These are phyloP conservation scores for Drosophila lini DNA, from an alignment of 1,140 invertebrate species.

Conservation along the genomic window DNA sequence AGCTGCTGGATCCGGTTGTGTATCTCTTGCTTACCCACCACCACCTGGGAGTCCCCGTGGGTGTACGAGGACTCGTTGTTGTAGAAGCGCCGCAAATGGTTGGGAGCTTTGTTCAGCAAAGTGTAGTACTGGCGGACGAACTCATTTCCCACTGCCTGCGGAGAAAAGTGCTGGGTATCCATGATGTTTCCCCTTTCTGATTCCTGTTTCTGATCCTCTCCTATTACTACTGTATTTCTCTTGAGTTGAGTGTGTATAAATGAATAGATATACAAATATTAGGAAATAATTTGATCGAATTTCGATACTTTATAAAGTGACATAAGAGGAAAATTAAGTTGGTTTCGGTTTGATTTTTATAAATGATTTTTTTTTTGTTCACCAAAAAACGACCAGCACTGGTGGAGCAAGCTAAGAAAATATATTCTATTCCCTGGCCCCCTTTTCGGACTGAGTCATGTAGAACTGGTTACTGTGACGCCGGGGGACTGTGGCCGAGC, in stretches of 20 bases:
- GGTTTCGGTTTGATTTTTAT: neutral
- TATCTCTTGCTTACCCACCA: constrained; percentile 96
- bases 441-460: constrained; percentile 1
- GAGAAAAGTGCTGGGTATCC: constrained; percentile 85
- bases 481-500: constrained; percentile 25
- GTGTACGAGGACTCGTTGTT: constrained; percentile 97
- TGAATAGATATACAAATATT: neutral
- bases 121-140: constrained; percentile 91
- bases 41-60: constrained; percentile 95
- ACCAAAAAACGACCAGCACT: constrained; percentile 11
- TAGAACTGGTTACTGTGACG: constrained; percentile 1
- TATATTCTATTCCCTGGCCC: constrained; percentile 10
- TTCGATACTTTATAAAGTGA: neutral
- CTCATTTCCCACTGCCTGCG: neutral
- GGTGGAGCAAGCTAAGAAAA: constrained; percentile 10
- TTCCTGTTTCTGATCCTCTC: neutral
- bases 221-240: neutral
- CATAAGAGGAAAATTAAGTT: neutral
- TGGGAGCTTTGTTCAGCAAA: constrained; percentile 94
- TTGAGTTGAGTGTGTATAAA: neutral
- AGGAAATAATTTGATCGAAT: neutral
- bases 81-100: constrained; percentile 97
- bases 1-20: constrained; percentile 97
- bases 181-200: constrained; percentile 84
- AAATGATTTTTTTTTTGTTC: neutral